Percentiles rank a stretch among this genome's conserved stretches.
Evolutionary conservation across 2,888 invertebrate genomes (phyloP).

Genomic region (Amiota communis): DNA sequence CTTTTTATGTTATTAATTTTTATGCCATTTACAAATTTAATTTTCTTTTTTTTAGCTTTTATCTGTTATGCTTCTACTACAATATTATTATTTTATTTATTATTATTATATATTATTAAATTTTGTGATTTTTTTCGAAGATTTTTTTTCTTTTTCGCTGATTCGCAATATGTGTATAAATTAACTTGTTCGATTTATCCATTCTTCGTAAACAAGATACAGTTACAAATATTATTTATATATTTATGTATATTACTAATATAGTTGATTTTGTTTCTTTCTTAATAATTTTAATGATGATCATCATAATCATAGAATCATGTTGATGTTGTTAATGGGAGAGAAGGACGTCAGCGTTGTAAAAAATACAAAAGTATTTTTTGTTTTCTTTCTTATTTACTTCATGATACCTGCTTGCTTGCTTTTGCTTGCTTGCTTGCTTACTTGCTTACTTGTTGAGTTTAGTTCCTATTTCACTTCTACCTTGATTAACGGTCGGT

Average conservation of each 20-base stretch:
- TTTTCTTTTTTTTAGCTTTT: constrained; percentile 28
- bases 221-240: constrained; percentile 33
- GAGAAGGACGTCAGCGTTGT: constrained; percentile 67
- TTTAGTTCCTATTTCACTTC: constrained; percentile 24
- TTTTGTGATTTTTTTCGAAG: constrained; percentile 39
- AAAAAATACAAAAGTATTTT: constrained; percentile 56
- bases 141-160: constrained; percentile 14
- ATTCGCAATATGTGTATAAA: constrained; percentile 29
- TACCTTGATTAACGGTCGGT: too few species aligned
- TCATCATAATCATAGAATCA: constrained; percentile 46
- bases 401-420: constrained; percentile 47
- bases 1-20: constrained; percentile 23
- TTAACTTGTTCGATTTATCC: constrained; percentile 28
- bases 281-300: constrained; percentile 33
- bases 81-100: constrained; percentile 47
- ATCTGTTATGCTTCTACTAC: constrained; percentile 28
- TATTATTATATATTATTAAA: constrained; percentile 50
- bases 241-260: constrained; percentile 34
- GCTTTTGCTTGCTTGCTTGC: constrained; percentile 23
- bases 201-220: constrained; percentile 41
- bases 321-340: constrained; percentile 46
- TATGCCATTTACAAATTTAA: constrained; percentile 27
- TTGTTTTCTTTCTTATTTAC: constrained; percentile 46
- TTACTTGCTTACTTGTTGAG: constrained; percentile 53
- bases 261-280: constrained; percentile 29